A percentile compares a stretch with the other conserved stretches of the same genome.
Evolutionary conservation across 2,113 vertebrate species (phyloP).

Genomic region (Ammodytes marinus): DNA sequence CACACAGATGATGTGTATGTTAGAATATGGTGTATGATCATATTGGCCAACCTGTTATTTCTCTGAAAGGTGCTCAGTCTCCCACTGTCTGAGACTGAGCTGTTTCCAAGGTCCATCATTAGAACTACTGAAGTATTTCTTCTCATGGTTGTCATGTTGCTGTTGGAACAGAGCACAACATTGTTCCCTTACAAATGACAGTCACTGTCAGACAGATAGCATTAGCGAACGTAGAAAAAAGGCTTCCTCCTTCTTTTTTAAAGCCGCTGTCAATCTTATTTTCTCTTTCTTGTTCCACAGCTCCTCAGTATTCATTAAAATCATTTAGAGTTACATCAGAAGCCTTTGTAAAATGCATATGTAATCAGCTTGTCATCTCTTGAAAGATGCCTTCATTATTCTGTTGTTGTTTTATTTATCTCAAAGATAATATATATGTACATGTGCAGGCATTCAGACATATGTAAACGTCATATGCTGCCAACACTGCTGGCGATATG

Average conservation of each 20-base stretch:
- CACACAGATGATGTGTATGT: constrained; percentile 35
- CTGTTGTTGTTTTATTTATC: constrained; percentile 62
- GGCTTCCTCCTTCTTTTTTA: constrained; percentile 79
- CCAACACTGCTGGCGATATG: constrained; percentile 18
- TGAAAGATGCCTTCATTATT: constrained; percentile 80
- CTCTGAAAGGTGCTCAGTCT: constrained; percentile 71
- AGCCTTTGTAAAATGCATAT: constrained; percentile 79
- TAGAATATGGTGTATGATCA: constrained; percentile 38
- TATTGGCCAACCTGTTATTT: constrained; percentile 80
- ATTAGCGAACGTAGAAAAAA: constrained; percentile 78
- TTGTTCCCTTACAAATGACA: constrained; percentile 84
- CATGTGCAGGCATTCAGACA: constrained; percentile 55
- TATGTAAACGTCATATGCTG: constrained; percentile 53
- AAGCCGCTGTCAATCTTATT: constrained; percentile 83
- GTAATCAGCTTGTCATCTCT: constrained; percentile 78
- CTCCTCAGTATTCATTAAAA: constrained; percentile 84
- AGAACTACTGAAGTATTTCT: constrained; percentile 80
- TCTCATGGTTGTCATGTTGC: constrained; percentile 80
- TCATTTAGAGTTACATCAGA: constrained; percentile 83
- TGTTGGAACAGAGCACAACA: constrained; percentile 78
- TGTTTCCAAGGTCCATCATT: constrained; percentile 80
- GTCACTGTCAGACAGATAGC: constrained; percentile 81
- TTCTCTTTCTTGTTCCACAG: constrained; percentile 78
- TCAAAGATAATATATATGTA: constrained; percentile 61
- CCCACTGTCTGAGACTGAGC: constrained; percentile 63